Evolutionary conservation across 2,797 vertebrate genomes (phyloP), one percentile per base, ranked within the genome.

Genomic region (Phaenicophaeus curvirostris): DNA sequence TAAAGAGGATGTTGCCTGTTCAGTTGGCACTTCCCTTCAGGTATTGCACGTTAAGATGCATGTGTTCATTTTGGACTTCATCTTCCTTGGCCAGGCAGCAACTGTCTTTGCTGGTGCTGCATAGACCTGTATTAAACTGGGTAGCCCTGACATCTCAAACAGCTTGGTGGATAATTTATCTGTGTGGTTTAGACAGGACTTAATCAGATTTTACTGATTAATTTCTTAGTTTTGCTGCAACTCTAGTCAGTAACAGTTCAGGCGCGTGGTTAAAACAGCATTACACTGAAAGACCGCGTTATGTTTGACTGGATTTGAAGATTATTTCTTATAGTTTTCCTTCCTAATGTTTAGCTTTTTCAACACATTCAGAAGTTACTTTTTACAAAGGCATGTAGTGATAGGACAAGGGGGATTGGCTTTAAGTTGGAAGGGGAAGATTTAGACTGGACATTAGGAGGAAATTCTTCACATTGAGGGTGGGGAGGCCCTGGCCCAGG

Each of bases 11-110:
- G 97, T 96, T 53, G 96, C 98, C 93, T 99, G 99, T 93, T 98
- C 98, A 33, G 98, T 98, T 94, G 98, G 98, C 74, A 99, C 98
- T 24, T 98, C 99, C 78, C 97, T 99, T 83, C 99, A 99, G 98
- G 99, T 99, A 97, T 25, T 82, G 24, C 48, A 46, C 17, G 24
- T 67, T 85, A 58, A 89, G 81, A 30, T 44, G n/a, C 4, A 24
- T 53, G 17, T 58, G 27, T 66, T 84, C 2, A 33, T 67, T 79
- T 75, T 54, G 37, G 41, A 33, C 37, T 85, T 75, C 14, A 8
- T 58, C 39, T 85, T 44, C 37, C 62, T 75, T 65, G 77, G n/a
- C 58, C 58, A 19, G 65, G 27, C 21, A 75, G 69, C n/a, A 65
- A 18, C 48, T 85, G 15, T 73, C 30, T 18, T 8, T 41, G 39